Evolutionary conservation across 2,888 invertebrate genomes (phyloP).

Genomic region (Magallana nippona): DNA sequence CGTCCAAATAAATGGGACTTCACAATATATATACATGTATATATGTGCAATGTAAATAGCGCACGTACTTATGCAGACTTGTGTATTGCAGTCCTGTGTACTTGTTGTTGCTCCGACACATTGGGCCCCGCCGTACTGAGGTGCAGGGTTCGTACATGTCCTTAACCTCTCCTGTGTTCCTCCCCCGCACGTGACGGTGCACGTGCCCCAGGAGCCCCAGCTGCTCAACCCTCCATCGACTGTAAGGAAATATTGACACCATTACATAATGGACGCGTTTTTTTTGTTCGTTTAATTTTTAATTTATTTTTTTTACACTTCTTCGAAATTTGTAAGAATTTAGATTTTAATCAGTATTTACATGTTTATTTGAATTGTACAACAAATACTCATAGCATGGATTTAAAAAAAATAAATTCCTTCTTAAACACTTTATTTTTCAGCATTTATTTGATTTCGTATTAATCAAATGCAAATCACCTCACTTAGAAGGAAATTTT

Average conservation of each 20-base stretch:
- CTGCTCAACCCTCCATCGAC: conserved; percentile 36
- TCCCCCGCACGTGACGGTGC: conserved; percentile 35
- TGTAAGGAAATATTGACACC: not conserved
- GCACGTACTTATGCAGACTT: conserved; percentile 34
- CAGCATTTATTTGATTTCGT: too few species aligned
- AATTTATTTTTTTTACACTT: too few species aligned
- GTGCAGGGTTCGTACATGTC: conserved; percentile 39
- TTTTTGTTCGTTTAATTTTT: too few species aligned
- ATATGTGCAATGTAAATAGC: not conserved
- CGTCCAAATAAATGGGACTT: too few species aligned
- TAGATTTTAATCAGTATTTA: too few species aligned
- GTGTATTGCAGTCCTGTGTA: conserved; percentile 30
- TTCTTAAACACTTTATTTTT: too few species aligned
- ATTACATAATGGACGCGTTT: not conserved
- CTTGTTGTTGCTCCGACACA: conserved; percentile 28
- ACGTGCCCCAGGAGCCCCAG: conserved; percentile 39
- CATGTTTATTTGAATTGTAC: too few species aligned
- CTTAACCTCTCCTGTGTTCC: conserved; percentile 35
- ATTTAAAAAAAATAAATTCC: too few species aligned
- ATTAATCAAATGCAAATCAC: too few species aligned
- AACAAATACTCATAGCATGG: too few species aligned
- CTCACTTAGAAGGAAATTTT: too few species aligned
- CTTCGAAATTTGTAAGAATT: too few species aligned
- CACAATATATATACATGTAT: not conserved
- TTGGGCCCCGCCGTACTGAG: conserved; percentile 12